phyloP scores from a whole-genome alignment of 2,888 invertebrate species.

The Andrena hattorfiana region DNA sequence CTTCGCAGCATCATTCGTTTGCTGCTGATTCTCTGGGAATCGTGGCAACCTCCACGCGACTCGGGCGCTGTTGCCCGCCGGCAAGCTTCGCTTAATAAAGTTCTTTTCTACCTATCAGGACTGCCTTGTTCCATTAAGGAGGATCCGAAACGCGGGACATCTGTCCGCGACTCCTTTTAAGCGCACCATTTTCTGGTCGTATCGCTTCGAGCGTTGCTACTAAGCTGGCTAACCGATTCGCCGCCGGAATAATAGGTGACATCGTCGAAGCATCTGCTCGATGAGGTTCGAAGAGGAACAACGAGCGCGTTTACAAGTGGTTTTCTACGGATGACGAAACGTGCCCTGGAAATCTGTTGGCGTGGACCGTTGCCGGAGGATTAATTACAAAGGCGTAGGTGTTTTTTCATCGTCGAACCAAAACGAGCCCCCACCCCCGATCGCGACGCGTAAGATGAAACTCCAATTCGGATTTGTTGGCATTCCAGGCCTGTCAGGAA shows the following conservation, averaged over 20 bases:
- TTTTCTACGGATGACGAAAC: neutral
- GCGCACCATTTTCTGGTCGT: slow-evolving; percentile 53
- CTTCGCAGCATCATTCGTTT: neutral
- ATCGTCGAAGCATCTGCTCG: slow-evolving; percentile 66
- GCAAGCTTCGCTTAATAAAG: slow-evolving; percentile 5
- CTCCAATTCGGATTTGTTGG: slow-evolving; percentile 55
- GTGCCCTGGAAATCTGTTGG: neutral
- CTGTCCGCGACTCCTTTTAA: slow-evolving; percentile 59
- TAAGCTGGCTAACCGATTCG: slow-evolving; percentile 45
- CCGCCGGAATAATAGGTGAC: slow-evolving; percentile 66
- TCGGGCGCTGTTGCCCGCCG: neutral
- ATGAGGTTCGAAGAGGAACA: slow-evolving; percentile 19
- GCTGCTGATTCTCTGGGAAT: neutral
- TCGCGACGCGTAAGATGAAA: slow-evolving; percentile 58
- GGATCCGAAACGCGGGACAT: slow-evolving; percentile 62
- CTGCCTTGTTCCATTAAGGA: neutral
- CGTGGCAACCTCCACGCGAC: neutral
- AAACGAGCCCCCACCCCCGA: slow-evolving; percentile 28
- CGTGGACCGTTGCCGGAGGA: slow-evolving; percentile 29
- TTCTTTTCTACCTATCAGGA: neutral
- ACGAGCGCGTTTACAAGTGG: neutral
- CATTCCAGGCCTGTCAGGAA: slow-evolving; percentile 61
- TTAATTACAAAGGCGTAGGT: slow-evolving; percentile 54
- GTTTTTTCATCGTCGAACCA: slow-evolving; percentile 52
- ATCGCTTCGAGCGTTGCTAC: slow-evolving; percentile 55